Evolutionary conservation across 2,113 vertebrate genomes (phyloP), one percentile per base, ranked within the genome.

Genomic region (Salvator merianae): DNA sequence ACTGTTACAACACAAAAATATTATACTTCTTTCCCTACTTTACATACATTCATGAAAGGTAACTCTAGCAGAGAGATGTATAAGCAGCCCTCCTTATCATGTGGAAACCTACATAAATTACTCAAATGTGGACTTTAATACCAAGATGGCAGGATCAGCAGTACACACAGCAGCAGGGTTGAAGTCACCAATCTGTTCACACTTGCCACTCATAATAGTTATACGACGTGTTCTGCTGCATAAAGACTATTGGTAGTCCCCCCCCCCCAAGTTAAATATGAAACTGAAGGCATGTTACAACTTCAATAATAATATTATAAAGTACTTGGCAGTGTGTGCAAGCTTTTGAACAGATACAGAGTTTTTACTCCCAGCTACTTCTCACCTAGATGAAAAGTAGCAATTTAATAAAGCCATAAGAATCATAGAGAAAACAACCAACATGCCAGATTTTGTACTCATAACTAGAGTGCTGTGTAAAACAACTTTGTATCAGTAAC

Each of bases 391-490:
- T 74, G 32, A 89, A 86, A 55, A 34, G 59, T 65, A 85, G 75
- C 88, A 9, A 34, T 75, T 14, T 77, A 73, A 81, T 75, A 87
- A 59, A 69, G 82, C 76, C 81, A 72, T 47, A 68, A 72, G 75
- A 79, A 66, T 6, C 14, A 22, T 28, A 28, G 32, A 1, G 43
- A 86, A 87, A 88, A 90, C 38, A 26, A 62, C 55, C 55, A 79
- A 87, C 84, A 38, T 81, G 36, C 32, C 0, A 2, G 24, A 34
- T 2, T 59, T 16, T 90, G 50, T 81, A 86, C 74, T 32, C 88
- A 86, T 80, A 70, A 62, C n/a, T 76, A 90, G 87, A 72, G 38
- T 79, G 76, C 63, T 18, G 20, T 84, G 77, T 81, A 84, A 89
- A 86, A 73, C 55, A 88, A 88, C 59, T 83, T 90, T 90, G 81